Evolutionary conservation across 2,888 invertebrate genomes (phyloP), one percentile per base, ranked within the genome.

Genomic region (Venustoraphidia nigricollis): DNA sequence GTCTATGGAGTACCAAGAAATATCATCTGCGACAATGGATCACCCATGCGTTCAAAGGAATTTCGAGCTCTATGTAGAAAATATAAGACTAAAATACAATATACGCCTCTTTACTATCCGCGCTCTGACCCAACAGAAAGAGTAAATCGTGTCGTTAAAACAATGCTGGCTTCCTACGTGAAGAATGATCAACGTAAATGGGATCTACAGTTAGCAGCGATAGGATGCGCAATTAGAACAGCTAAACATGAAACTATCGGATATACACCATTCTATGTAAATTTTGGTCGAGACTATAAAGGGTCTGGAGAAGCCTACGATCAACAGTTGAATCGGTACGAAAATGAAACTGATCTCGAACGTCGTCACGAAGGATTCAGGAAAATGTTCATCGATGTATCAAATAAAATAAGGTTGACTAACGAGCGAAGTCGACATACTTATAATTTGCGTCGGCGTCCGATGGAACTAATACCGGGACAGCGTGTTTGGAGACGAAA

Each of bases 71-170:
- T 54, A 9, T 35, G 51, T 9, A 34, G 36, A n/a, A 46, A 44
- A n/a, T 54, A 50, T 36, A 45, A n/a, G n/a, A n/a, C n/a, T n/a
- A n/a, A n/a, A n/a, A n/a, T n/a, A n/a, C n/a, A n/a, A n/a, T n/a
- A n/a, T 44, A 59, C 54, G 38, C 53, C 57, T 1, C 27, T 49
- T 9, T 62, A 62, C 45, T 53, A 58, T 34, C 61, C 61, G 0
- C 60, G 59, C 46, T 52, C 55, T 2, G 61, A 62, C 44, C 59
- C 61, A 0, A 57, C 60, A 0, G 62, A 63, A 48, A 48, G 60
- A 1, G 55, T 57, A 0, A 62, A 62, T 48, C 46, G 57, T 17
- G 57, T 58, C 0, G 47, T 63, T 1, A 54, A 58, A 9, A 57
- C 57, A 3, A 57, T 56, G 46, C 55, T 62, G 8, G 41, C 57